These are phyloP conservation scores for Acanthurus leucopareius DNA, from an alignment of 2,797 vertebrate species.

Conservation along the genomic window DNA sequence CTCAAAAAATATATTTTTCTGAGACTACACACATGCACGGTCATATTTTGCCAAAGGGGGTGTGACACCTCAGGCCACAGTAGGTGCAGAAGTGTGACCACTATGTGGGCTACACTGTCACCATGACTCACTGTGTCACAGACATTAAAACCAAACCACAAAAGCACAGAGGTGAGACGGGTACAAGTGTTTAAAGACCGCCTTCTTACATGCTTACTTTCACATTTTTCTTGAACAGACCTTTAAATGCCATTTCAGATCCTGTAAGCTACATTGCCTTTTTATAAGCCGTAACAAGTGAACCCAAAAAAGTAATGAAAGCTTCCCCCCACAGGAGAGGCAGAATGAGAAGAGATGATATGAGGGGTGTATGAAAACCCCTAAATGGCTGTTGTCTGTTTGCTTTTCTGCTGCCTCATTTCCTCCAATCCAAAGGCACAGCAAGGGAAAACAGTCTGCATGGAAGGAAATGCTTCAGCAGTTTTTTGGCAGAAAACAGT, in stretches of 20 bases:
- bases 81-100: conserved; percentile 47
- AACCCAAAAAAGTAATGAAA: no score
- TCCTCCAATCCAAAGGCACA: conserved; percentile 75
- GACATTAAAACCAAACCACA: conserved; percentile 18
- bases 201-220: neutral
- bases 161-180: neutral
- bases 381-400: conserved; percentile 49
- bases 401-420: conserved; percentile 85
- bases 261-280: no score
- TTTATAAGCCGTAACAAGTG: neutral
- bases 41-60: conserved; percentile 52
- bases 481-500: conserved; percentile 65
- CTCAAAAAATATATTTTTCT: neutral
- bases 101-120: conserved; percentile 26
- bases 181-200: no score
- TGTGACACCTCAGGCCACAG: conserved; percentile 29
- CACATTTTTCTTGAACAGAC: neutral
- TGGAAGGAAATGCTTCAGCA: conserved; percentile 86
- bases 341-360: conserved; percentile 24
- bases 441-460: conserved; percentile 63
- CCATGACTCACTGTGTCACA: conserved; percentile 22
- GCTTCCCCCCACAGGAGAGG: neutral
- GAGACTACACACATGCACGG: neutral
- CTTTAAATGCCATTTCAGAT: neutral
- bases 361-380: conserved; percentile 15